Conservation (phyloP, 2,888 invertebrate genomes). For the Tiphia femorata region DNA sequence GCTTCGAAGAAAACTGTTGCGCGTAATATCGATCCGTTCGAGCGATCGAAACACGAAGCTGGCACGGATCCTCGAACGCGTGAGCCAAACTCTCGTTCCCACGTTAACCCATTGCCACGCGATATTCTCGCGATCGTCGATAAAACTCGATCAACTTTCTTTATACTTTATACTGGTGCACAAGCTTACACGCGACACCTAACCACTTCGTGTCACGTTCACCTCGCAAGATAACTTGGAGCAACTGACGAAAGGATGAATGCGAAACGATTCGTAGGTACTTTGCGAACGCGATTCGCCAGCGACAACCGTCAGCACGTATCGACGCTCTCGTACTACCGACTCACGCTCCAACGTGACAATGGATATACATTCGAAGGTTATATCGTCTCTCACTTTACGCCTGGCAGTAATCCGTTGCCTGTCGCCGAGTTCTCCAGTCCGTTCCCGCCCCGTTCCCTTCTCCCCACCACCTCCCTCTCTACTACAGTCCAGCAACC, state of each 20-base stretch:
- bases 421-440: constrained; percentile 29
- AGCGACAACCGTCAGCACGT: constrained; percentile 37
- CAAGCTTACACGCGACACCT: neutral
- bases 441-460: neutral
- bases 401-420: constrained; percentile 6
- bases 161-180: too few species aligned
- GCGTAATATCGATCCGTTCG: neutral
- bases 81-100: neutral
- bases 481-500: neutral
- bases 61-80: neutral
- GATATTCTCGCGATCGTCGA: too few species aligned
- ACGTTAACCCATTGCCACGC: too few species aligned
- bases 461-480: neutral
- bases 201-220: neutral
- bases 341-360: constrained; percentile 41
- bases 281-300: constrained; percentile 16
- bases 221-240: neutral
- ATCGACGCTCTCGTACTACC: constrained; percentile 51
- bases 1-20: too few species aligned
- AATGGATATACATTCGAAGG: constrained; percentile 56
- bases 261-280: too few species aligned
- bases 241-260: neutral
- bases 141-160: too few species aligned
- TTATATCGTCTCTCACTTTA: constrained; percentile 46
- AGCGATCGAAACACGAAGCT: neutral